Evolutionary conservation across 2,888 invertebrate species (phyloP), one percentile per base, ranked within the genome.

Genomic region (Apantesis nais): DNA sequence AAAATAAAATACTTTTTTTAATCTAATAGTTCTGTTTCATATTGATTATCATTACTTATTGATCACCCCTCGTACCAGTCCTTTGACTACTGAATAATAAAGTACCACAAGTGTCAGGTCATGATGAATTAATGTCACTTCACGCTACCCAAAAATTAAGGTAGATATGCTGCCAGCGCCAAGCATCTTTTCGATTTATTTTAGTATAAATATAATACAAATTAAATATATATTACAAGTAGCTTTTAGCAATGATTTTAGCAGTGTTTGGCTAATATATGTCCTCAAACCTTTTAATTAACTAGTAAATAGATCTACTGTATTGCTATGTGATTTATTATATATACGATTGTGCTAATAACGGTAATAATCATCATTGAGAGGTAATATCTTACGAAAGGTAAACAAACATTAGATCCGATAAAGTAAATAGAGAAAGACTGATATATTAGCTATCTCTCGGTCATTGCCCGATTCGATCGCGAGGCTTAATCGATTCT

Each of bases 391-490:
- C 29, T 58, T 29, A 5, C 58, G 25, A 7, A 14, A 29, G 29
- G 29, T 58, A 29, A 29, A 58, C 29, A n/a, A n/a, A n/a, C n/a
- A 58, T 58, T 58, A 14, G 14, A 16, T 25, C 16, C 25, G 25
- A 29, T 58, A 41, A 29, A 29, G 29, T 29, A 44, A 5, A 31
- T 29, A 29, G 63, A 63, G 44, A 63, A 31, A 4, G 25, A 25
- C 55, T 25, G 70, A 74, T 72, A 67, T 68, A 41, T 58, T 61
- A 62, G 62, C 66, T 67, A 70, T 60, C 74, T 66, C 74, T 70
- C 71, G 76, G 76, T 72, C 72, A 78, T 74, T 70, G 73, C 64
- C 67, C 74, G 62, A 66, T 69, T 66, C 71, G 69, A 75, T 74
- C 67, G 14, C 41, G 44, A 73, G 66, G 66, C 73, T 73, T 78